Evolutionary conservation across 2,888 invertebrate species (phyloP).

Genomic region (Oxystoma pomonae): DNA sequence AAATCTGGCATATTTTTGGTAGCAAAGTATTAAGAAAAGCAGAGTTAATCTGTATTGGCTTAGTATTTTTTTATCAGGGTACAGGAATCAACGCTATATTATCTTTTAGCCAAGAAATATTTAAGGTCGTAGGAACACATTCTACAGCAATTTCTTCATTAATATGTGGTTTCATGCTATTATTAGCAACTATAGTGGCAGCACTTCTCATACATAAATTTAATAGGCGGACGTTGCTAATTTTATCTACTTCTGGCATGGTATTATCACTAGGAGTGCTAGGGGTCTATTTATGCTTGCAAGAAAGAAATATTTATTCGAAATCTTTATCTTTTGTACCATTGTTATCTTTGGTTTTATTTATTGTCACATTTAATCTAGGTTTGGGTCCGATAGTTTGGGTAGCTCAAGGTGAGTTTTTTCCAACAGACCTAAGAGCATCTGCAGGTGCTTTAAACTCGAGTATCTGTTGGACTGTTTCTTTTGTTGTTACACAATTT

Average conservation of each 20-base stretch:
- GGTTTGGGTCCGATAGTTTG: conserved; percentile 77
- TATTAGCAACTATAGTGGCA: conserved; percentile 66
- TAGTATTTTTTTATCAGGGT: conserved; percentile 80
- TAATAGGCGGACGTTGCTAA: conserved; percentile 67
- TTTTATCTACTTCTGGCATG: conserved; percentile 67
- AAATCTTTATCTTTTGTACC: conserved; percentile 3
- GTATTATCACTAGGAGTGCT: conserved; percentile 47
- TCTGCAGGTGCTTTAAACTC: conserved; percentile 72
- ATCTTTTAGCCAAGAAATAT: conserved; percentile 73
- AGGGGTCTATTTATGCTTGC: conserved; percentile 48
- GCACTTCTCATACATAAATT: conserved; percentile 72
- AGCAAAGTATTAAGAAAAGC: conserved; percentile 71
- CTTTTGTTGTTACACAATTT: conserved; percentile 71
- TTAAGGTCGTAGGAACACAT: conserved; percentile 56
- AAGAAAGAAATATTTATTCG: conserved; percentile 39
- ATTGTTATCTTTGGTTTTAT: conserved; percentile 60
- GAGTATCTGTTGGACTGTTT: conserved; percentile 70
- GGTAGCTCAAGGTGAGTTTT: conserved; percentile 79
- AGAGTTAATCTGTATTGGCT: conserved; percentile 66
- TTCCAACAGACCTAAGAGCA: conserved; percentile 74
- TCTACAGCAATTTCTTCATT: conserved; percentile 45
- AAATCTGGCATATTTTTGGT: conserved; percentile 41
- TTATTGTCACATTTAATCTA: conserved; percentile 70
- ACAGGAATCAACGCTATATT: conserved; percentile 78
- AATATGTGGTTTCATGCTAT: conserved; percentile 72